A percentile compares a stretch with the other conserved stretches of the same genome.
These are phyloP conservation scores for Drosophila ironensis DNA, from an alignment of 1,140 invertebrate genomes.

Conservation along the genomic window DNA sequence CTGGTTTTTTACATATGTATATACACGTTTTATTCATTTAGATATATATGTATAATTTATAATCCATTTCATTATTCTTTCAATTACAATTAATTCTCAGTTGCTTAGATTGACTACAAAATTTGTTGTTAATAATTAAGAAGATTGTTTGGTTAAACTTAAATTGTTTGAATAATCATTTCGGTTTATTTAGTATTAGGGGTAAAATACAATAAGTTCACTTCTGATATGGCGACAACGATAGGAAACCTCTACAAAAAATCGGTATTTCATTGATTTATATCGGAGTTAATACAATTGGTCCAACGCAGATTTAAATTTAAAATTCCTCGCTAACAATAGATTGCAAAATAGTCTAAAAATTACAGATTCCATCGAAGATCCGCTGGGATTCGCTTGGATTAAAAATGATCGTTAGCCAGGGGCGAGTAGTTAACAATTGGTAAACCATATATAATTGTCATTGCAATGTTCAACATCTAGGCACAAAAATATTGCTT, in stretches of 20 bases:
- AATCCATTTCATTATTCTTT: slow-evolving; percentile 67
- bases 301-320: slow-evolving; percentile 48
- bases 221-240: slow-evolving; percentile 72
- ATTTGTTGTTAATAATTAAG: slow-evolving; percentile 57
- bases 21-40: slow-evolving; percentile 65
- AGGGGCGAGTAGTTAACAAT: slow-evolving; percentile 35
- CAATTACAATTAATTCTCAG: slow-evolving; percentile 59
- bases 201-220: slow-evolving; percentile 64
- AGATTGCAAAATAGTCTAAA: slow-evolving; percentile 31
- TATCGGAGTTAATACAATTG: slow-evolving; percentile 54
- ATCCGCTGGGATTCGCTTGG: slow-evolving; percentile 53
- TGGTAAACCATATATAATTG: slow-evolving; percentile 56
- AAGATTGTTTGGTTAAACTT: slow-evolving; percentile 56
- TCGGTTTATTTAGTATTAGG: slow-evolving; percentile 28
- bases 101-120: slow-evolving; percentile 68
- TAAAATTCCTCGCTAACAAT: slow-evolving; percentile 30
- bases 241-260: slow-evolving; percentile 51
- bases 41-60: slow-evolving; percentile 57
- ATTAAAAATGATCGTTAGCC: not conserved
- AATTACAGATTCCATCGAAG: slow-evolving; percentile 40
- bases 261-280: slow-evolving; percentile 10
- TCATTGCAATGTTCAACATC: slow-evolving; percentile 80
- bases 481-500: slow-evolving; percentile 80
- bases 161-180: slow-evolving; percentile 52
- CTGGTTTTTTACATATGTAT: slow-evolving; percentile 31